A percentile compares a stretch with the other conserved stretches of the same genome.
phyloP scores from a whole-genome alignment of 2,797 vertebrate species.

The Cossypha heuglini region DNA sequence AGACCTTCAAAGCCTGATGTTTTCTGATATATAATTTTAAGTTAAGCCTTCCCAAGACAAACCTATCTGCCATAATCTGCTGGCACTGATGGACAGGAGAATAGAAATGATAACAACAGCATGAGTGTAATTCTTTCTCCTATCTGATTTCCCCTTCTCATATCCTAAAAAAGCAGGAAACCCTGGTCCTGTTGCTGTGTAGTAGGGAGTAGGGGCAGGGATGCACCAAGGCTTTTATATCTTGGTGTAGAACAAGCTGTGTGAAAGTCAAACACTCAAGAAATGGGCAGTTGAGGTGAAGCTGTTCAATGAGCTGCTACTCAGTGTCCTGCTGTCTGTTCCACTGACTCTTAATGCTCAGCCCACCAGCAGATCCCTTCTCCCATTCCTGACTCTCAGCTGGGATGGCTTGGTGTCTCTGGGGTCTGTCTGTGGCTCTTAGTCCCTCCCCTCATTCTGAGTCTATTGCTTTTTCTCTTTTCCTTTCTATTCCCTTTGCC shows the following conservation, averaged over 20 bases:
- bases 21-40: neutral
- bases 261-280: neutral
- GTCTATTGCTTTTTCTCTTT: neutral
- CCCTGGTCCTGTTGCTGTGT: neutral
- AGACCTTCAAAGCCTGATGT: neutral
- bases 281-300: neutral
- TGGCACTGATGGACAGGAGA: neutral
- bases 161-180: neutral
- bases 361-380: neutral
- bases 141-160: neutral
- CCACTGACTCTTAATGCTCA: neutral
- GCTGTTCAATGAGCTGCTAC: neutral
- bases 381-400: neutral
- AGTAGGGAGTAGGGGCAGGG: neutral
- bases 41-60: neutral
- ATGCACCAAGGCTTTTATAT: neutral
- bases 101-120: neutral
- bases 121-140: neutral
- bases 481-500: neutral
- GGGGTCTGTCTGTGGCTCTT: neutral
- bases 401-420: neutral
- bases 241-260: neutral
- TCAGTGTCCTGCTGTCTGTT: neutral
- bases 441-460: neutral
- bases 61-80: neutral